Base-by-base conservation (phyloP, 2,797 vertebrate genomes). In the Picus viridis region DNA sequence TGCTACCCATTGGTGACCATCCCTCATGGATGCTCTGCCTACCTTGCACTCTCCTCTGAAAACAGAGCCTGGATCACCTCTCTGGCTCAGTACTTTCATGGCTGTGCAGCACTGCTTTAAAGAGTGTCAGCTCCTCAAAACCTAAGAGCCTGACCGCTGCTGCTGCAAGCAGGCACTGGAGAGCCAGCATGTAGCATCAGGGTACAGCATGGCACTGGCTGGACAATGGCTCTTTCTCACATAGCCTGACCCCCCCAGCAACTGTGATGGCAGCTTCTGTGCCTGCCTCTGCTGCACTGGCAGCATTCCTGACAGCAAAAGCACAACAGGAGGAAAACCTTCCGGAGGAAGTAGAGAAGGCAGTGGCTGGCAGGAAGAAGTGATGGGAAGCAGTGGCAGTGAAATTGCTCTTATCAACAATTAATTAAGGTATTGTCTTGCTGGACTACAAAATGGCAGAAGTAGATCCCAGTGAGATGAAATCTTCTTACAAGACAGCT, bases 401-500 rank as follows among this genome's bases (percentile, higher is more conserved):
- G 96, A 95, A 95, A 95, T 92, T 92, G 93, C 89, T 93, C 78
- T 93, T 89, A 97, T 97, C 96, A 96, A 71, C 97, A 96, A 96
- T 96, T 96, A 96, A 97, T 97, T 93, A 97, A 95, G 88, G 94
- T 91, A 96, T 97, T 97, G 97, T 95, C 90, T 97, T 97, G 91
- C 73, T 78, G 94, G 92, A 94, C 80, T 95, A 94, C 90, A 96
- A 95, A 95, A 94, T 91, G 88, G 95, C 91, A 96, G 93, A 92
- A 95, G 90, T 89, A 86, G 90, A 92, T 95, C 88, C 89, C 82
- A 92, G 89, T 43, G 95, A 96, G 90, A 96, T 83, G 67, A 95
- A 97, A 96, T 95, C 86, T 91, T 96, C 92, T 94, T 95, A 95
- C 96, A 97, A 96, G 95, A 94, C 95, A 97, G 87, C 87, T 95